phyloP scores from a whole-genome alignment of 2,888 invertebrate genomes.

The Cryptophagus acutangulus region DNA sequence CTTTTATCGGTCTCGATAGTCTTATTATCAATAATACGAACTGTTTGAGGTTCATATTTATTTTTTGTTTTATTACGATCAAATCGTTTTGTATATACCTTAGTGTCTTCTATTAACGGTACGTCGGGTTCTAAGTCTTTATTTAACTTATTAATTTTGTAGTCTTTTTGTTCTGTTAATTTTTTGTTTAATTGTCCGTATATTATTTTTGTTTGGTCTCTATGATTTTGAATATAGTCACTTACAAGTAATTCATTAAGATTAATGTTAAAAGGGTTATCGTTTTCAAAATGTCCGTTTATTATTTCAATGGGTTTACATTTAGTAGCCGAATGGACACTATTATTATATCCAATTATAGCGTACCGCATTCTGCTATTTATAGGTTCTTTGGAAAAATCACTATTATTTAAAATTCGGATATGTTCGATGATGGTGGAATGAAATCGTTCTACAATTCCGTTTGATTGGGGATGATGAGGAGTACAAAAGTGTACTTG shows the following conservation, averaged over 20 bases:
- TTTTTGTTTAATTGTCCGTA: conserved; percentile 9
- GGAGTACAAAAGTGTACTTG: conserved; percentile 21
- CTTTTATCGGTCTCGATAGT: too few relatives aligned
- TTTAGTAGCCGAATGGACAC: conserved; percentile 18
- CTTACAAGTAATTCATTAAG: conserved; percentile 14
- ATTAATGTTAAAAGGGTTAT: conserved; percentile 15
- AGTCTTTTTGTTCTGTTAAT: too few relatives aligned
- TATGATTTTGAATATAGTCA: conserved; percentile 12
- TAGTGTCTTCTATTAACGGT: too few relatives aligned
- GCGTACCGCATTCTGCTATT: conserved; percentile 13
- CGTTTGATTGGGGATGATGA: conserved; percentile 22
- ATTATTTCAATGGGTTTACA: conserved; percentile 18
- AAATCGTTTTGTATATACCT: too few relatives aligned
- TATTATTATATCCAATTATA: conserved; percentile 17
- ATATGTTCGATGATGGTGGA: conserved; percentile 20
- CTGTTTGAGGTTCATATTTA: too few relatives aligned
- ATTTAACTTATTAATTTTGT: too few relatives aligned
- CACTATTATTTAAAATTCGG: conserved; percentile 10
- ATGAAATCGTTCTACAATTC: conserved; percentile 19
- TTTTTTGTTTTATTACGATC: too few relatives aligned
- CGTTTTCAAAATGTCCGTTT: conserved; percentile 16
- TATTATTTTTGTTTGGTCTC: conserved; percentile 16
- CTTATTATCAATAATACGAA: too few relatives aligned
- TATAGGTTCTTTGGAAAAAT: conserved; percentile 10
- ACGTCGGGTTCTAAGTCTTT: too few relatives aligned